Percentiles rank a stretch among this genome's conserved stretches.
Evolutionary conservation across 2,888 invertebrate species (phyloP).

Genomic region (Acholoe squamosa): DNA sequence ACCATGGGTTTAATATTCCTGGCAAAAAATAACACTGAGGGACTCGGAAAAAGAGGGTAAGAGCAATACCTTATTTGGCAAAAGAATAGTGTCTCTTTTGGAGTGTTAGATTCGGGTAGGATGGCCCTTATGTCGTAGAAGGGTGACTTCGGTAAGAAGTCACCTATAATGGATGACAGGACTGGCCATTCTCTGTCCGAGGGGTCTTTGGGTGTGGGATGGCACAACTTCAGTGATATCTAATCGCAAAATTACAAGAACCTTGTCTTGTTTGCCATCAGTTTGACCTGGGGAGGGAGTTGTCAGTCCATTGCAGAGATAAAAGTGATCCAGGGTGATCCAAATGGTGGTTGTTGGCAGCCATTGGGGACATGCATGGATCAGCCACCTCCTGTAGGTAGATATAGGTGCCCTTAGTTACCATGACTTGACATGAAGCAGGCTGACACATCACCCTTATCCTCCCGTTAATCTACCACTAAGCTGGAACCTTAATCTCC

Average conservation of each 20-base stretch:
- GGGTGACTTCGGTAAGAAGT: no score
- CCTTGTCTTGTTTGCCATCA: slow-evolving; percentile 25
- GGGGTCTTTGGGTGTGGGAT: neutral
- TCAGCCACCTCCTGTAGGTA: neutral
- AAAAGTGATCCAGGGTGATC: neutral
- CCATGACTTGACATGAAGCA: neutral
- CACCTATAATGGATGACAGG: no score
- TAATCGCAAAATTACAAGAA: neutral
- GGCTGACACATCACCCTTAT: neutral
- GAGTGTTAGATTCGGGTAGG: no score
- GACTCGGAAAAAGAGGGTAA: no score
- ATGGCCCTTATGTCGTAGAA: no score
- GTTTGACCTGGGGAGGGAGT: neutral
- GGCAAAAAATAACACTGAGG: no score
- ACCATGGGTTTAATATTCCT: no score
- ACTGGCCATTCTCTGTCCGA: no score
- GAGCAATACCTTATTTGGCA: no score
- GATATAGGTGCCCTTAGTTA: slow-evolving; percentile 9
- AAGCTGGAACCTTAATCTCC: no score
- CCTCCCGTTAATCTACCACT: neutral
- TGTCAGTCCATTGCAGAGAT: neutral
- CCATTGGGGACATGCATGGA: neutral
- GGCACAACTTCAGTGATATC: neutral
- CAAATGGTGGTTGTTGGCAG: neutral
- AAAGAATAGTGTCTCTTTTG: no score